Base-by-base conservation (phyloP, 2,888 invertebrate genomes). In the Tolmerus cingulatus region DNA sequence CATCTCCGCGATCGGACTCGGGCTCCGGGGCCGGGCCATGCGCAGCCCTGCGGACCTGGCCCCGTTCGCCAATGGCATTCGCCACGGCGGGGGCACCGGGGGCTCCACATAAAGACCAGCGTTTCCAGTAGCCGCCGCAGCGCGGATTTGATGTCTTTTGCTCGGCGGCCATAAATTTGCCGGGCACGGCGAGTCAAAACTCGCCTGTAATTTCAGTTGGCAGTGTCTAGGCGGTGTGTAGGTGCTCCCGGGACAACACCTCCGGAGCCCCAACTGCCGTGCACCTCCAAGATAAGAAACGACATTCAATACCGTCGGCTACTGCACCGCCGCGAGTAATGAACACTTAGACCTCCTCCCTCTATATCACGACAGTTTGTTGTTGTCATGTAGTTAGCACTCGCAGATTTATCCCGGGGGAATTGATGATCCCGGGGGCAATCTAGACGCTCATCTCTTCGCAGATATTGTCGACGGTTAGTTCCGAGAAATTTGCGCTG, bases 361-460 rank as follows among this genome's bases (percentile, higher is more conserved):
- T 79, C 78, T 78, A 86, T 79, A 66, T 78, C 86, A 43, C 78
- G 86, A 90, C 90, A 91, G 91, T 92, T 92, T 92, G 92, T 92
- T 92, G 92, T 92, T 92, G 92, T 92, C 92, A 92, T 92, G 92
- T 92, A 92, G 92, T 92, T 92, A 92, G 91, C 92, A 92, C 92
- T 92, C 92, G 89, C 91, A 92, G 92, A 92, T 92, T 92, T 92
- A 92, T 92, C 91, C 92, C 91, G 90, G 90, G 90, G 90, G 90
- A 92, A 92, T 92, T 92, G 92, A 92, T 92, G 91, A 91, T 91
- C 90, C 23, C 30, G 9, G n/a, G 19, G 85, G 85, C 74, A 85
- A 85, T 85, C 85, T 85, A 27, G 85, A 85, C 85, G 85, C 85
- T 85, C 85, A 85, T 85, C 85, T 85, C 66, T 74, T 23, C 40